Evolutionary conservation across 2,888 invertebrate species (phyloP), one percentile per base, ranked within the genome.

Genomic region (Troglohyphantes excavatus): DNA sequence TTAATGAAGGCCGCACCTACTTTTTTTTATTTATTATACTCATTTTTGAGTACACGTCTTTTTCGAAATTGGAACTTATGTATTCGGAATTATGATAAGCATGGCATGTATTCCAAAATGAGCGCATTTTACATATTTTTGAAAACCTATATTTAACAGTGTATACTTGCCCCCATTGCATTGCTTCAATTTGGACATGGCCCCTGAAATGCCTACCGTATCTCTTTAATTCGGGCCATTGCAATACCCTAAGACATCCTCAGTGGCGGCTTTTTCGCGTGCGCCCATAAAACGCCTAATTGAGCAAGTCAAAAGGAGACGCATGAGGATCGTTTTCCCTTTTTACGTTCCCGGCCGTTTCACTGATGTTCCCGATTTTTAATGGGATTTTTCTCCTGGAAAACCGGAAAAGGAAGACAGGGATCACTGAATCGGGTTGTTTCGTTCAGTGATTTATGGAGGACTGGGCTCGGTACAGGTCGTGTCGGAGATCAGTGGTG

Each of bases 271-370:
- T 46, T 83, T 83, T 73, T 65, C 72, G 63, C 73, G 73, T 65
- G 83, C 72, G 63, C 27, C 83, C 83, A 83, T 83, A 83, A 83
- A 83, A 83, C 70, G 83, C 72, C 83, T 83, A 83, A 83, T 83
- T 83, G 83, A 83, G 83, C 83, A 83, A 83, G 83, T 83, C 83
- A 83, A 72, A 83, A 72, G 59, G 83, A 83, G 83, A 83, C 63
- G 83, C 72, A 83, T 83, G 63, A 61, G 21, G 29, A 73, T 73
- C 72, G 63, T 73, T 83, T 63, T 43, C 73, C 43, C 73, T 73
- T 83, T 63, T 70, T 82, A 59, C 33, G 59, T 63, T 39, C 21
- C 19, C 43, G 27, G 29, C 67, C 59, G 39, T 59, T 65, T 33
- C 33, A 23, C 27, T 61, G 78, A 78, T 39, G 65, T 33, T 61